phyloP scores from a whole-genome alignment of 1,140 invertebrate species.

The Bicyclus anynana region DNA sequence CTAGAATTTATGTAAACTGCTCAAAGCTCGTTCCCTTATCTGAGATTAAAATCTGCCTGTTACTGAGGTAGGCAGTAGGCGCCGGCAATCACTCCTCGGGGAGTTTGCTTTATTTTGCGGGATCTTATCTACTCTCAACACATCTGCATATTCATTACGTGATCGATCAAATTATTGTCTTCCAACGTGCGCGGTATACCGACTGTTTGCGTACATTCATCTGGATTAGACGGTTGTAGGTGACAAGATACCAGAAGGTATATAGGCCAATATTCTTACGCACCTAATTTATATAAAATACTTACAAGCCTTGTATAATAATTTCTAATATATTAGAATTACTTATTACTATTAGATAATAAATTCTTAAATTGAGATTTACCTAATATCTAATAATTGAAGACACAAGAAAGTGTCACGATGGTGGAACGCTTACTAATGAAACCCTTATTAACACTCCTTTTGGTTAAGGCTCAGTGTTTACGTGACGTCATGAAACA shows the following conservation, averaged over 20 bases:
- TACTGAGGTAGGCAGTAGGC: slow-evolving; percentile 53
- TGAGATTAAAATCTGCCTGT: slow-evolving; percentile 73
- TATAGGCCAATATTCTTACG: background rate
- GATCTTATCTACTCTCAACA: slow-evolving; percentile 62
- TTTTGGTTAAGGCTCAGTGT: too few relatives aligned
- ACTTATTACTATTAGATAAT: too few relatives aligned
- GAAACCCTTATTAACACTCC: too few relatives aligned
- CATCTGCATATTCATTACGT: slow-evolving; percentile 73
- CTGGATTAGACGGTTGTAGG: slow-evolving; percentile 12
- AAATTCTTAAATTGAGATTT: too few relatives aligned
- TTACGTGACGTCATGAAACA: too few relatives aligned
- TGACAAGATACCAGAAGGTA: background rate
- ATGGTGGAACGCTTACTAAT: too few relatives aligned
- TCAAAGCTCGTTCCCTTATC: slow-evolving; percentile 60
- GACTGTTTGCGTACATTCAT: slow-evolving; percentile 23
- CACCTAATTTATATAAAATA: background rate
- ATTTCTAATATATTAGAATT: too few relatives aligned
- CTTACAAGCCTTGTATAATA: slow-evolving; percentile 8
- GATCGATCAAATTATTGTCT: slow-evolving; percentile 68
- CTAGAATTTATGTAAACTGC: slow-evolving; percentile 75
- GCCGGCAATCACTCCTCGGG: slow-evolving; percentile 68
- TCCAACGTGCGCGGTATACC: slow-evolving; percentile 16
- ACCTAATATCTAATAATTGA: too few relatives aligned
- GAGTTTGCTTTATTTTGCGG: slow-evolving; percentile 66
- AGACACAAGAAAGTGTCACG: too few relatives aligned